Conservation (phyloP, 2,797 vertebrate genomes). For the Sarcophilus harrisii region DNA sequence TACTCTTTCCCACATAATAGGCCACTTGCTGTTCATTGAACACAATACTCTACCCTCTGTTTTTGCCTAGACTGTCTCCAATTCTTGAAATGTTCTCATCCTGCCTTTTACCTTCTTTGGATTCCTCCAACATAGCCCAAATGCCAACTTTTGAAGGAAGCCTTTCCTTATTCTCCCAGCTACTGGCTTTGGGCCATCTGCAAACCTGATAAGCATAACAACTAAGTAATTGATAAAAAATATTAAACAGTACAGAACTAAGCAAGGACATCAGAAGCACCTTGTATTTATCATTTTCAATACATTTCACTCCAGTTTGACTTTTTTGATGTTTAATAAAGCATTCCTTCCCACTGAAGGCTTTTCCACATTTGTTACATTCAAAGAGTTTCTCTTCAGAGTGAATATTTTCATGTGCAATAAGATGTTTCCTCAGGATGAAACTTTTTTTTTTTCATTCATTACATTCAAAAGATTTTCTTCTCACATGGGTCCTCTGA, state of each 20-base stretch:
- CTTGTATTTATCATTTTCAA: neutral
- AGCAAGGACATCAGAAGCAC: neutral
- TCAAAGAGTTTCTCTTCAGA: neutral
- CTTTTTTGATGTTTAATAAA: neutral
- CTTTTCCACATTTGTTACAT: neutral
- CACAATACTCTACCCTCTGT: neutral
- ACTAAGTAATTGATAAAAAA: neutral
- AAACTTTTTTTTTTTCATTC: neutral
- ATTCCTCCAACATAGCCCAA: neutral
- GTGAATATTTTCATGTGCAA: neutral
- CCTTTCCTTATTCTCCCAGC: neutral
- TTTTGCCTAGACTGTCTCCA: neutral
- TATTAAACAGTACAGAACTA: neutral
- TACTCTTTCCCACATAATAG: neutral
- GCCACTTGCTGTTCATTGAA: neutral
- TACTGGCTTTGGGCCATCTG: neutral
- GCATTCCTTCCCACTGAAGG: neutral
- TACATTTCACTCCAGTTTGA: neutral
- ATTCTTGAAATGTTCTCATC: neutral
- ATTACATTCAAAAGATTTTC: no score
- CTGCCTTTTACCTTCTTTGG: neutral
- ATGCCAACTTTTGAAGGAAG: neutral
- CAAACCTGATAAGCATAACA: neutral
- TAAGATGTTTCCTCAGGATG: neutral
- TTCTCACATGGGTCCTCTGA: no score